phyloP scores from a whole-genome alignment of 2,113 vertebrate species.

The Indri indri region DNA sequence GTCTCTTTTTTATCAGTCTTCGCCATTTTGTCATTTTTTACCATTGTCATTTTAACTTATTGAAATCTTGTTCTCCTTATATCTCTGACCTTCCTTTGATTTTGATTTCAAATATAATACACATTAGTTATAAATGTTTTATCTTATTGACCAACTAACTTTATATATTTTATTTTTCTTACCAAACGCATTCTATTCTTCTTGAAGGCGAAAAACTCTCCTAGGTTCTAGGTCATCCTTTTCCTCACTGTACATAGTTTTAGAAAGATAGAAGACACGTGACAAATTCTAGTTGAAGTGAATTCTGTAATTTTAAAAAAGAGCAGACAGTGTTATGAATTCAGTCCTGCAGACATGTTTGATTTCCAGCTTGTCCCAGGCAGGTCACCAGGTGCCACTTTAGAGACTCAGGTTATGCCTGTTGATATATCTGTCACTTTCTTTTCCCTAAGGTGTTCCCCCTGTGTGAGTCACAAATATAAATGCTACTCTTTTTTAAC shows the following conservation, averaged over 20 bases:
- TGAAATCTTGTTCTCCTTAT: neutral
- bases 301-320: neutral
- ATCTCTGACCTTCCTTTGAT: neutral
- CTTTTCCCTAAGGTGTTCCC: neutral
- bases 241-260: neutral
- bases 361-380: neutral
- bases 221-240: neutral
- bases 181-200: neutral
- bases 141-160: neutral
- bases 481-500: neutral
- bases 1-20: neutral
- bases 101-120: neutral
- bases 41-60: neutral
- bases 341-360: neutral
- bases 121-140: neutral
- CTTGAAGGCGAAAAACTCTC: neutral
- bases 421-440: neutral
- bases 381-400: neutral
- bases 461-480: neutral
- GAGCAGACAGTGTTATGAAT: neutral
- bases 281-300: neutral
- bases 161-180: neutral
- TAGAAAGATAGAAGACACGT: neutral
- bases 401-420: rapidly evolving
- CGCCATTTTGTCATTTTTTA: neutral